A percentile compares a stretch with the other conserved stretches of the same genome.
These are phyloP conservation scores for Eclectus roratus DNA, from an alignment of 2,113 vertebrate species.

Conservation along the genomic window DNA sequence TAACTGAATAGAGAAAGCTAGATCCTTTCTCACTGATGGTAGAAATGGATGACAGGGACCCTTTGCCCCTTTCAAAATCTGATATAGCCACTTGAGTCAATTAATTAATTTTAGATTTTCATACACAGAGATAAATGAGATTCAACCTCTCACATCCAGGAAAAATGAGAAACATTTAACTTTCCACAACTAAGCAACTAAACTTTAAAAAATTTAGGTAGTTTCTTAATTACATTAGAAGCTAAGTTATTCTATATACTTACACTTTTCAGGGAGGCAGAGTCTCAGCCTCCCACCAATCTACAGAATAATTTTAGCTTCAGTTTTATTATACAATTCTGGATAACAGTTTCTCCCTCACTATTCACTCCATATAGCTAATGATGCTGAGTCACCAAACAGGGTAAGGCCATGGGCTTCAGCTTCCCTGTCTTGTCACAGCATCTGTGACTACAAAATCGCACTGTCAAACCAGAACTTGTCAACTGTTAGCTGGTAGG, in stretches of 20 bases:
- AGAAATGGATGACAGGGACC: not conserved
- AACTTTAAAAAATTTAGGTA: not conserved
- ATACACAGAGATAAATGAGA: not conserved
- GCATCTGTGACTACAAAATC: not conserved
- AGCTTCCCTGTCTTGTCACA: not conserved
- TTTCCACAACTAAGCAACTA: not conserved
- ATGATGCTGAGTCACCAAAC: not conserved
- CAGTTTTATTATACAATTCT: not conserved
- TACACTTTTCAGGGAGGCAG: not conserved
- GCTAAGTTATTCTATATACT: not conserved
- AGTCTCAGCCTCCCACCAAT: not conserved
- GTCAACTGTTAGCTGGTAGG: not conserved
- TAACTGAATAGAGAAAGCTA: not conserved
- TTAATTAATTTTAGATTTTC: not conserved
- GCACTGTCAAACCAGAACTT: not conserved
- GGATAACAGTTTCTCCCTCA: not conserved
- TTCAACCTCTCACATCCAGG: not conserved
- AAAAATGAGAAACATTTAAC: not conserved
- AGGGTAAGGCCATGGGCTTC: not conserved
- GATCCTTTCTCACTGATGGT: not conserved
- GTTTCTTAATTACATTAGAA: not conserved
- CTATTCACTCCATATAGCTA: not conserved
- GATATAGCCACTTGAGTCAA: not conserved
- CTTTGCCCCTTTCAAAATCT: not conserved
- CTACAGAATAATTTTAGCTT: not conserved